phyloP scores from a whole-genome alignment of 2,797 vertebrate genomes.

The Enteromius viviparus region DNA sequence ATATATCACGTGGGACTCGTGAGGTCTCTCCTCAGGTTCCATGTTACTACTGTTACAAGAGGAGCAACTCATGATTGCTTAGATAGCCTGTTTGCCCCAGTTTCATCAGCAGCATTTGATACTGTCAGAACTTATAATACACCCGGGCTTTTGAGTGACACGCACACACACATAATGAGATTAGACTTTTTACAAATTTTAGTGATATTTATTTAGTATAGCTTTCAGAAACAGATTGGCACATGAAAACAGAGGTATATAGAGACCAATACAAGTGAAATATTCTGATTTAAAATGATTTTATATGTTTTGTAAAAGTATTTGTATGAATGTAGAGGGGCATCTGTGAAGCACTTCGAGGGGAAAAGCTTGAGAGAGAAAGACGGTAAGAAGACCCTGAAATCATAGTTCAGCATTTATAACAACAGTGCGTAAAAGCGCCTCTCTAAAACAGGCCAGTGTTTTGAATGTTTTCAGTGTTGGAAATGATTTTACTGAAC shows the following conservation, averaged over 20 bases:
- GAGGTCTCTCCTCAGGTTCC: constrained; percentile 59
- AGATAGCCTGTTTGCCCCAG: constrained; percentile 11
- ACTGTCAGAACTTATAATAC: constrained; percentile 40
- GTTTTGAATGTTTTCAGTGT: constrained; percentile 35
- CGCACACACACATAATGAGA: constrained; percentile 61
- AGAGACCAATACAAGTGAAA: constrained; percentile 66
- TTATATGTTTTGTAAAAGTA: constrained; percentile 74
- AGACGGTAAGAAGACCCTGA: constrained; percentile 37
- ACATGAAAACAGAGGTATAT: constrained; percentile 57
- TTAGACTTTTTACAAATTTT: constrained; percentile 57
- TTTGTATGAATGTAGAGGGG: constrained; percentile 80
- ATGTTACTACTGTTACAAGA: constrained; percentile 58
- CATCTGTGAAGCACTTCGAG: constrained; percentile 83
- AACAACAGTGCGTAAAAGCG: constrained; percentile 6
- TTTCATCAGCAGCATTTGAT: constrained; percentile 19
- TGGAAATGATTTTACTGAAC: constrained; percentile 16
- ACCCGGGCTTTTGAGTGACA: constrained; percentile 39
- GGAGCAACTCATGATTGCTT: constrained; percentile 43
- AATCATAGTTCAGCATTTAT: constrained; percentile 28
- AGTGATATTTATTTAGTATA: constrained; percentile 77
- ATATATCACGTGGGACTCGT: constrained; percentile 56
- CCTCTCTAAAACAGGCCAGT: constrained; percentile 43
- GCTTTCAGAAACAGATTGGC: constrained; percentile 55
- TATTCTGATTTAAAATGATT: constrained; percentile 65
- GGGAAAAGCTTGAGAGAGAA: constrained; percentile 64